Base-by-base conservation (phyloP, 2,888 invertebrate genomes). In the Serrognathus titanus region DNA sequence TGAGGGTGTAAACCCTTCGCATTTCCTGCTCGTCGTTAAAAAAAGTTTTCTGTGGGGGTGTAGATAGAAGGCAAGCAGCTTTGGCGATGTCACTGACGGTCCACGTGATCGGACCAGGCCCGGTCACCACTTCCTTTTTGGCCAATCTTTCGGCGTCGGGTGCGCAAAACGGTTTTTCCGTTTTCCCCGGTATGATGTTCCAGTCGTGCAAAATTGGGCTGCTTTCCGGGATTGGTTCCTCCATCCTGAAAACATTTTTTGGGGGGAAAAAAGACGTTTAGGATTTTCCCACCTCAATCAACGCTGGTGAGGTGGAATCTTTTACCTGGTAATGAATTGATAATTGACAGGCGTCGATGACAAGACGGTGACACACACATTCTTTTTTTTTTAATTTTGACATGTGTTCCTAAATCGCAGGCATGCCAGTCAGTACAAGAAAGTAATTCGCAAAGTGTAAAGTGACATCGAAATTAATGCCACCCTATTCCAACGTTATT, bases 11-110 rank as follows among this genome's bases (percentile, higher is more conserved):
- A 20, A 89, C 88, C 62, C 85, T 79, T 56, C 88, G 78, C 87
- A 89, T 88, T 70, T 89, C 87, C 54, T 87, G 87, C 65, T 88
- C 88, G 68, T 88, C 86, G 1, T 71, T 71, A 64, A 86, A 86
- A 11, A 75, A 66, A 0, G 82, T 82, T 1, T 71, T 65, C 54
- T 76, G 60, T 0, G 84, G 82, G 1, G 84, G 84, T 24, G 78
- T 78, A 63, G 73, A 74, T 13, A 85, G 75, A 4, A 85, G 75
- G 36, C 79, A 72, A 12, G 81, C 84, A 12, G 85, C 84, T 73
- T 85, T 84, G 46, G 84, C 68, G 2, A 85, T 81, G 64, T 78
- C 78, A 50, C 73, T 68, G 11, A 76, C 75, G 3, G 75, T 78
- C 77, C 78, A 79, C 9, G 74, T 73, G 38, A 75, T 72, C 1